Percentiles rank a stretch among this genome's conserved stretches.
Conservation (phyloP, 2,797 vertebrate genomes). For the Dendrocincla tyrannina region DNA sequence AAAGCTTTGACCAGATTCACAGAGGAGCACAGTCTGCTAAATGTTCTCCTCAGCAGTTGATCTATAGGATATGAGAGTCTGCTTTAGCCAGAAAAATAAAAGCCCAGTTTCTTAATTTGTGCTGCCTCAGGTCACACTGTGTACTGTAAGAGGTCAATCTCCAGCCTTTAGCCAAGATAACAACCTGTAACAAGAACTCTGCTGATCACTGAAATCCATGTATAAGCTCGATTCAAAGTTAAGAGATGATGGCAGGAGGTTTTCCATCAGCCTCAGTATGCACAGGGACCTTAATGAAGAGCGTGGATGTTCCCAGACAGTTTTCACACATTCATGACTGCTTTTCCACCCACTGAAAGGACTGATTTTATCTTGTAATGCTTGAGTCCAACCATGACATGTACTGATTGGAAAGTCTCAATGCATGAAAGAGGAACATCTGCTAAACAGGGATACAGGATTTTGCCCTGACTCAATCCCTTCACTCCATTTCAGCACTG, state of each 20-base stretch:
- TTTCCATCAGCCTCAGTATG: slow-evolving; percentile 4
- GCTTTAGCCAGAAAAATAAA: neutral
- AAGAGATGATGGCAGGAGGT: neutral
- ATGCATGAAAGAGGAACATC: slow-evolving; percentile 1
- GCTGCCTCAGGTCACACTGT: neutral
- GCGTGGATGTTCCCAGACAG: slow-evolving; percentile 55
- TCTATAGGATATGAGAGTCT: neutral
- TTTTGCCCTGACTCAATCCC: neutral
- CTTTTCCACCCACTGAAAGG: slow-evolving; percentile 49
- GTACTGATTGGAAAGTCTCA: slow-evolving; percentile 34
- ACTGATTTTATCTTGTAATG: slow-evolving; percentile 55
- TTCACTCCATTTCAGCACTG: neutral
- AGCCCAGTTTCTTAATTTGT: neutral
- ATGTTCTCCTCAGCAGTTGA: neutral
- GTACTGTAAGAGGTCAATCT: neutral
- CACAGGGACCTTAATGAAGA: slow-evolving; percentile 46
- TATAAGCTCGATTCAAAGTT: neutral
- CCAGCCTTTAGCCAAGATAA: neutral
- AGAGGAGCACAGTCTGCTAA: slow-evolving; percentile 17
- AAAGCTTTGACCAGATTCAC: slow-evolving; percentile 37
- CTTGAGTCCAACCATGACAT: slow-evolving; percentile 44
- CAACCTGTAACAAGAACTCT: neutral
- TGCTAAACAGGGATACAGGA: neutral
- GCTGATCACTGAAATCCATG: neutral
- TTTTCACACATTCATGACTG: slow-evolving; percentile 62